phyloP scores from a whole-genome alignment of 2,797 vertebrate genomes.

The Sciurus vulgaris region DNA sequence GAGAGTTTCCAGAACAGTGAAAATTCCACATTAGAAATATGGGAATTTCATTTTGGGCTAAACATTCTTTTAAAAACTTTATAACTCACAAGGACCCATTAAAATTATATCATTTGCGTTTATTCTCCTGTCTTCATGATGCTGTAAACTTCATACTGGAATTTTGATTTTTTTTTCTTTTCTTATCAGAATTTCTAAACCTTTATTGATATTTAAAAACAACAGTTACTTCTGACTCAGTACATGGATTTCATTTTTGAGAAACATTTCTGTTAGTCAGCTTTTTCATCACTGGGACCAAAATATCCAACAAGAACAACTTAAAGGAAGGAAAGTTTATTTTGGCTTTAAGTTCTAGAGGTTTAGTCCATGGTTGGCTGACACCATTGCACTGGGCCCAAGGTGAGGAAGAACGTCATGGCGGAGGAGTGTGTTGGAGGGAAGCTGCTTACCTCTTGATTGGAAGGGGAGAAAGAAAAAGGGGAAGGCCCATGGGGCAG shows the following conservation, averaged over 20 bases:
- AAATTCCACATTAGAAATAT: slow-evolving; percentile 77
- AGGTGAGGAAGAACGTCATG: too few relatives aligned
- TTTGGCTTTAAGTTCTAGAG: too few relatives aligned
- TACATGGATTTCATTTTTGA: slow-evolving; percentile 18
- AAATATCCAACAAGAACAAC: too few relatives aligned
- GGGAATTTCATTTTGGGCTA: slow-evolving; percentile 29
- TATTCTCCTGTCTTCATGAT: background rate
- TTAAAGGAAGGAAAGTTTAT: too few relatives aligned
- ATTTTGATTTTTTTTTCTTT: background rate
- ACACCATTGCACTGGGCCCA: too few relatives aligned
- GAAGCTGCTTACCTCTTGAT: too few relatives aligned
- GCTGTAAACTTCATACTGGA: background rate
- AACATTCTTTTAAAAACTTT: background rate
- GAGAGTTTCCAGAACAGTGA: slow-evolving; percentile 19
- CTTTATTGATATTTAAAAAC: slow-evolving; percentile 43
- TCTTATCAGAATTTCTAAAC: slow-evolving; percentile 11
- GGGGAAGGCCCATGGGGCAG: too few relatives aligned
- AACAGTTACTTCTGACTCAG: background rate
- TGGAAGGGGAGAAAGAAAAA: too few relatives aligned
- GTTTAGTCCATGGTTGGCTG: too few relatives aligned
- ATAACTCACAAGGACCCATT: slow-evolving; percentile 78
- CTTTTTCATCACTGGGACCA: too few relatives aligned
- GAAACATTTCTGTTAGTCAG: background rate
- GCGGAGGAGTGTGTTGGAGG: too few relatives aligned
- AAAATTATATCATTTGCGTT: slow-evolving; percentile 75